Evolutionary conservation across 2,888 invertebrate species (phyloP), one percentile per base, ranked within the genome.

Genomic region (Metallyticus violacea): DNA sequence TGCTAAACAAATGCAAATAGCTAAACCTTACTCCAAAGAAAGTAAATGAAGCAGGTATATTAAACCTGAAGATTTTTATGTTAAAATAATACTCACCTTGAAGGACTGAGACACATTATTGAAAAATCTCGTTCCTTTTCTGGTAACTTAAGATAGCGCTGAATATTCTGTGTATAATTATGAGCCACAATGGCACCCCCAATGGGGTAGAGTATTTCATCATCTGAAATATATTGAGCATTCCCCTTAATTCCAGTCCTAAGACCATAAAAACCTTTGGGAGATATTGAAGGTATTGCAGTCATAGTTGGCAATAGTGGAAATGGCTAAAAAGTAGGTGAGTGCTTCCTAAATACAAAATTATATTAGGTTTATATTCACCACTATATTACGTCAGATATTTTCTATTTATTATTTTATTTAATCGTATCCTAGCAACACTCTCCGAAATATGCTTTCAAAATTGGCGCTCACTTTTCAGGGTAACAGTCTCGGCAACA

Each of bases 171-270:
- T 7, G 94, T 92, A 90, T 94, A 94, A 90, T 97, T 95, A 89
- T 97, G 96, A 87, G 97, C 93, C 0, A 95, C 94, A 83, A 97
- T 92, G 0, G 96, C 95, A 85, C 95, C 95, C 85, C 97, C 97
- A 40, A 96, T 96, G 0, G 97, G 96, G 91, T 97, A 97, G 83
- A 97, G 92, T 77, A 97, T 93, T 90, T 97, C 97, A 29, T 95
- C 94, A 90, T 96, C 96, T 26, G 94, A 93, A 86, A 96, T 92
- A 90, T 95, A 97, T 90, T 96, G 95, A 6, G 95, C 95, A 91
- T 97, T 97, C 86, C 95, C 95, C 89, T 93, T 93, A 87, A 94
- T 93, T 88, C 94, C 93, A 25, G 95, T 95, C 86, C 94, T 93
- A 27, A 96, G 91, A 4, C 96, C 96, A 89, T 94, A 94, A 89